Percentiles rank a stretch among this genome's conserved stretches.
Conservation (phyloP, 64 coral and sea anemone genomes). For the Dendronephthya gigantea region DNA sequence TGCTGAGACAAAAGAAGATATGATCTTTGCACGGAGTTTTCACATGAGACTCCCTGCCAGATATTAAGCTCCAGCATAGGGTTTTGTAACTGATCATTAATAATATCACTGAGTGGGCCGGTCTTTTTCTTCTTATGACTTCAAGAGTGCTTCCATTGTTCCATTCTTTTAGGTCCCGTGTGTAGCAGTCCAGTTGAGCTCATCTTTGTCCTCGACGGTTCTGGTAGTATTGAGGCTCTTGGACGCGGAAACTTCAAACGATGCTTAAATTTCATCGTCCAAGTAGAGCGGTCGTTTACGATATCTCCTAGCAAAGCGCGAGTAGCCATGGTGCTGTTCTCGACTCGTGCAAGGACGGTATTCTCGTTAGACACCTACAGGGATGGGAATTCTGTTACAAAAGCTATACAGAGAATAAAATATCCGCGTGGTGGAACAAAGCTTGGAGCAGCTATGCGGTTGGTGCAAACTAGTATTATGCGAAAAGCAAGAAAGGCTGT, state of each 20-base stretch:
- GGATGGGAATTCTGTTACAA: slow-evolving; percentile 17
- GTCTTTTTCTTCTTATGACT: too few relatives aligned
- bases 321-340: slow-evolving; percentile 53
- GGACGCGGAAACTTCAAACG: slow-evolving; percentile 48
- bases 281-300: slow-evolving; percentile 39
- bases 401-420: slow-evolving; percentile 37
- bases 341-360: slow-evolving; percentile 15
- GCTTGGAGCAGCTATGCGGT: slow-evolving; percentile 34
- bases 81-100: too few relatives aligned
- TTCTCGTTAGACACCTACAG: slow-evolving; percentile 48
- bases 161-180: too few relatives aligned
- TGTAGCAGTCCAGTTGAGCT: slow-evolving; percentile 38
- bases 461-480: slow-evolving; percentile 34
- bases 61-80: too few relatives aligned
- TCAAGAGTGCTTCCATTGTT: too few relatives aligned
- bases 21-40: too few relatives aligned
- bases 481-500: slow-evolving; percentile 46
- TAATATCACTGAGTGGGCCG: too few relatives aligned
- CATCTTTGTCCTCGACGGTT: slow-evolving; percentile 59
- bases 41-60: too few relatives aligned
- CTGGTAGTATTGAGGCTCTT: slow-evolving; percentile 61
- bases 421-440: slow-evolving; percentile 46
- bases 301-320: slow-evolving; percentile 47
- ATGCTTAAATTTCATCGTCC: slow-evolving; percentile 49
- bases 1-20: too few relatives aligned